Evolutionary conservation across 1,140 invertebrate species (phyloP).

Genomic region (Drosophila elegans): DNA sequence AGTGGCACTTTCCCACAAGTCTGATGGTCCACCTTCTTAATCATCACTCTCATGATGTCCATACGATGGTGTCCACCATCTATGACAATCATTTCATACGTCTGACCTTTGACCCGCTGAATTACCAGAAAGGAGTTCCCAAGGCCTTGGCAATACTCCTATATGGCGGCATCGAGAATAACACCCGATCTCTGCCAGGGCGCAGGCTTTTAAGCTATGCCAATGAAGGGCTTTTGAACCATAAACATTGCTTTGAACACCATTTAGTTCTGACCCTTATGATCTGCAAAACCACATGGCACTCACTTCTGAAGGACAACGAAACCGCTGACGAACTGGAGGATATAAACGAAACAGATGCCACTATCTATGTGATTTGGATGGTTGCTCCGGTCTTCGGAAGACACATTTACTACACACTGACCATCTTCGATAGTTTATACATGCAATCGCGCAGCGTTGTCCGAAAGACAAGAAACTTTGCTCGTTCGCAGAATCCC

Average conservation of each 20-base stretch:
- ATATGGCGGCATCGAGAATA: conserved; percentile 31
- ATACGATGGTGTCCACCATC: neutral
- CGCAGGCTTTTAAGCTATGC: conserved; percentile 6
- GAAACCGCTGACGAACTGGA: conserved; percentile 19
- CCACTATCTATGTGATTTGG: conserved; percentile 51
- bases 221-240: conserved; percentile 21
- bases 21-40: conserved; percentile 36
- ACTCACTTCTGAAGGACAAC: conserved; percentile 37
- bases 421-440: conserved; percentile 44
- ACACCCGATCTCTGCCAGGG: conserved; percentile 10
- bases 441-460: conserved; percentile 42
- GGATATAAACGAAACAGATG: neutral
- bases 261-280: conserved; percentile 45
- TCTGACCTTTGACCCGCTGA: conserved; percentile 21
- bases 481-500: conserved; percentile 24
- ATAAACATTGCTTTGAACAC: neutral
- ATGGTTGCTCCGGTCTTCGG: conserved; percentile 27
- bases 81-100: conserved; percentile 19
- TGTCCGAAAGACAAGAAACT: conserved; percentile 33
- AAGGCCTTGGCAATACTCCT: conserved; percentile 32
- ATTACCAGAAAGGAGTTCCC: neutral
- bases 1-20: conserved; percentile 35
- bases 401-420: conserved; percentile 28
- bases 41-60: conserved; percentile 8
- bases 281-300: conserved; percentile 41